Evolutionary conservation across 2,888 invertebrate species (phyloP).

Genomic region (Pardosa pseudoannulata): DNA sequence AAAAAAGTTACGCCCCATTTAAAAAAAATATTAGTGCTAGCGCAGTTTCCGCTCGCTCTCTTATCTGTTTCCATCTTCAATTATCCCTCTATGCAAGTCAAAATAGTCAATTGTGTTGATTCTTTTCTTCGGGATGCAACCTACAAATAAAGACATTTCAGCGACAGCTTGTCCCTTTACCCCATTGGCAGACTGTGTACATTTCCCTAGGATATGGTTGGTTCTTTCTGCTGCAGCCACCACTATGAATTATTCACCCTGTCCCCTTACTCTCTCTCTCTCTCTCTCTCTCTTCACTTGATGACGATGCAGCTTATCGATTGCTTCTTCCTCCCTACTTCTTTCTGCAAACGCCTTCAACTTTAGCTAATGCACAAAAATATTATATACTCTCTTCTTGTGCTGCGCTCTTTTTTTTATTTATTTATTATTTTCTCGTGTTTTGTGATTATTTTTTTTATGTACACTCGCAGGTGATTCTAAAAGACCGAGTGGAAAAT

Average conservation of each 20-base stretch:
- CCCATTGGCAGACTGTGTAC: slow-evolving; percentile 40
- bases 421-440: slow-evolving; percentile 32
- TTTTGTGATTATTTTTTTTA: slow-evolving; percentile 42
- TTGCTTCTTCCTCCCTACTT: slow-evolving; percentile 29
- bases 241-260: slow-evolving; percentile 68
- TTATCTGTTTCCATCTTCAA: background rate
- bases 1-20: too few species aligned
- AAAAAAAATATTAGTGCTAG: too few species aligned
- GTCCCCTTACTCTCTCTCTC: slow-evolving; percentile 19
- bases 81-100: background rate
- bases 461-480: slow-evolving; percentile 41
- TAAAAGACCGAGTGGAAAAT: slow-evolving; percentile 29
- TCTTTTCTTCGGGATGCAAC: slow-evolving; percentile 23
- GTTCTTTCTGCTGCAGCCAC: slow-evolving; percentile 52
- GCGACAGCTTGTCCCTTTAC: slow-evolving; percentile 27
- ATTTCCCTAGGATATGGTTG: slow-evolving; percentile 45
- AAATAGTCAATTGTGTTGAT: background rate
- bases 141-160: slow-evolving; percentile 62
- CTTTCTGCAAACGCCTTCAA: slow-evolving; percentile 67
- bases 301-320: slow-evolving; percentile 59
- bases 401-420: slow-evolving; percentile 14
- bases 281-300: slow-evolving; percentile 38
- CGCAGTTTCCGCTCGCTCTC: too few species aligned
- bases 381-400: slow-evolving; percentile 44
- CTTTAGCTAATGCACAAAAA: slow-evolving; percentile 62